Evolutionary conservation across 2,113 vertebrate species (phyloP), one percentile per base, ranked within the genome.

Genomic region (Ptilonorhynchus violaceus): DNA sequence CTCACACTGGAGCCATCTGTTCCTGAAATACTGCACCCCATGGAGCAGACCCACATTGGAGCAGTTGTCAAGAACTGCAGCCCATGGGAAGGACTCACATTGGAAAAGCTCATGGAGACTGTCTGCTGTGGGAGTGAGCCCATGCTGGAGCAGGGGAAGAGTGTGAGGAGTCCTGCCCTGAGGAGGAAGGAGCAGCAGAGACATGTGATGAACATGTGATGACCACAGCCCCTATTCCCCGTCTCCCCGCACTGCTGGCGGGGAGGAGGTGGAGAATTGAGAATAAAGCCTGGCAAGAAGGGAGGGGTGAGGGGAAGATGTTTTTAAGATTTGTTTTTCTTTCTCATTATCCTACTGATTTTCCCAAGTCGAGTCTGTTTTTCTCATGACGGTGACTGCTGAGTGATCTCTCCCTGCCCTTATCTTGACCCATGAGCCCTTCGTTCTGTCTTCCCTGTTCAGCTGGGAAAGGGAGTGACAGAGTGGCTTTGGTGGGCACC

Each of bases 11-110:
- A 47, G 88, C 47, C 35, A 30, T 23, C 56, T 47, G n/a, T 41
- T 70, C 56, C 13, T 88, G 47, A 55, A 41, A 41, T 35, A 28
- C 7, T 56, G 79, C 56, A 22, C 8, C 31, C 31, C 4, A 10
- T 1, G 0, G 47, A 62, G 52, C 60, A 76, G n/a, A 23, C 21
- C 17, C 25, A 18, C 6, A 10, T 21, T 63, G 63, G n/a, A 56
- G 41, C 49, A 69, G 41, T 16, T 55, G 42, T 33, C 56, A 70
- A 33, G 35, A 63, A 5, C 56, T 84, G 72, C 72, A 63, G 49
- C 41, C 49, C 0, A 0, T 33, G 64, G 49, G 49, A 84, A 56
- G 31, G 49, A 63, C 22, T 84, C 64, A 13, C 10, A 7, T 0
- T 44, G 42, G 56, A 70, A 22, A 63, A 77, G 49, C 24, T 50